Evolutionary conservation across 2,797 vertebrate genomes (phyloP).

Genomic region (Tragopan temminckii): DNA sequence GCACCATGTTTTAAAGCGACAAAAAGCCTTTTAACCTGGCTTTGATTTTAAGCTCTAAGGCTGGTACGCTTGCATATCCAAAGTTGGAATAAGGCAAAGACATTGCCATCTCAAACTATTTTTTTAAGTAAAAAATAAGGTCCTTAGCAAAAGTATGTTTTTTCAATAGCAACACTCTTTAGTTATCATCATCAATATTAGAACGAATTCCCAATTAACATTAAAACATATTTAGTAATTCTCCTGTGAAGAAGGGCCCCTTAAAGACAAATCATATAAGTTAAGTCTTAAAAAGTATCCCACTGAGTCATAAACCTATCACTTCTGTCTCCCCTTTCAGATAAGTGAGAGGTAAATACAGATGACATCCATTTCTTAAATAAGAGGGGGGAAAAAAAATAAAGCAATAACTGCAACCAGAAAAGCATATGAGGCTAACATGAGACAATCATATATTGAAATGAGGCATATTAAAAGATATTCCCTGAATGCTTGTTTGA

Average conservation of each 20-base stretch:
- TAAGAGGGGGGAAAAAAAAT: background rate
- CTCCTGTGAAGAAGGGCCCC: background rate
- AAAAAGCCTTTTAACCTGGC: background rate
- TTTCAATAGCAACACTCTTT: background rate
- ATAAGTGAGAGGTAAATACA: background rate
- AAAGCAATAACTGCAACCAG: background rate
- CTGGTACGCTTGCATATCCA: background rate
- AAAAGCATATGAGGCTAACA: background rate
- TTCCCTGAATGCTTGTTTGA: background rate
- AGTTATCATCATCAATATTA: background rate
- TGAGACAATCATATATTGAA: background rate
- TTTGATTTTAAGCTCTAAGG: background rate
- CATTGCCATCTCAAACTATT: background rate
- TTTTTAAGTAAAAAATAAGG: background rate
- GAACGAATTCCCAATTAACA: background rate
- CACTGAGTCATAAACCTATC: background rate
- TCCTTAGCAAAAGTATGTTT: background rate
- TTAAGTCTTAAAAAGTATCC: background rate
- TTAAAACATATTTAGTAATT: background rate
- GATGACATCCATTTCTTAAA: background rate
- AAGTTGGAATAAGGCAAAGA: background rate
- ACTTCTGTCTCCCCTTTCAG: background rate
- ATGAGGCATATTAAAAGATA: background rate
- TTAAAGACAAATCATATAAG: background rate
- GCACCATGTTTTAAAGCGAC: background rate